Conservation (phyloP, 2,113 vertebrate genomes). For the Ceyx melanurus region DNA sequence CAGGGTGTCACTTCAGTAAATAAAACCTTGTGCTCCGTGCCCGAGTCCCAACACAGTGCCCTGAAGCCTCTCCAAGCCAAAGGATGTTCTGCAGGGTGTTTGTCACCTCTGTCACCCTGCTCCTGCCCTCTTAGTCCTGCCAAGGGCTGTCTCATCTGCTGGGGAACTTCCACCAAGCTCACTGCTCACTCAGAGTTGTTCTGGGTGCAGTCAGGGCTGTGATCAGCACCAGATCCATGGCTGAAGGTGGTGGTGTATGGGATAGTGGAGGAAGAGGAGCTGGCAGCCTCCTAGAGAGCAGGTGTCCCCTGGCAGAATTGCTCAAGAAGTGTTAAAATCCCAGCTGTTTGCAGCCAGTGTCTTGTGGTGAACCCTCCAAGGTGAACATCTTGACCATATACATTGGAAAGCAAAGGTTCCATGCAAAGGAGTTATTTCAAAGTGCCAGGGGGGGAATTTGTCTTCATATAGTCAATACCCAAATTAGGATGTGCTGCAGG, state of each 20-base stretch:
- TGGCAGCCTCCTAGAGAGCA: background rate
- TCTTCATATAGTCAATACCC: background rate
- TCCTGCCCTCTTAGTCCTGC: background rate
- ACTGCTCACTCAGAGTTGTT: background rate
- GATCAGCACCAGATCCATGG: background rate
- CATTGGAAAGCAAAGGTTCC: background rate
- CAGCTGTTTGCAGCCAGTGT: background rate
- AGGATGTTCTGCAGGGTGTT: background rate
- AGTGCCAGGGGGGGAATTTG: background rate
- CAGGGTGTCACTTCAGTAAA: slow-evolving; percentile 55
- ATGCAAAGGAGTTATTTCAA: background rate
- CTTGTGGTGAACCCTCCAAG: background rate
- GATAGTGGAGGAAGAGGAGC: background rate
- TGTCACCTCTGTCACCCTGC: background rate
- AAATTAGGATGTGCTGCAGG: background rate
- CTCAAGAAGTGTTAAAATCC: background rate
- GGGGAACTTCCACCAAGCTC: background rate
- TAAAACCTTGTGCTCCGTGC: slow-evolving; percentile 18
- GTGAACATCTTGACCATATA: background rate
- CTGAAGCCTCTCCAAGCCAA: background rate
- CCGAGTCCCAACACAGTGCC: slow-evolving; percentile 33
- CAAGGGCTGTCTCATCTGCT: background rate
- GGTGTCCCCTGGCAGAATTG: background rate
- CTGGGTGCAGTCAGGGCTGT: background rate
- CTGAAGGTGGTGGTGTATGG: background rate